Evolutionary conservation across 2,797 vertebrate species (phyloP), one percentile per base, ranked within the genome.

Genomic region (Cryptoblepharus egeriae): DNA sequence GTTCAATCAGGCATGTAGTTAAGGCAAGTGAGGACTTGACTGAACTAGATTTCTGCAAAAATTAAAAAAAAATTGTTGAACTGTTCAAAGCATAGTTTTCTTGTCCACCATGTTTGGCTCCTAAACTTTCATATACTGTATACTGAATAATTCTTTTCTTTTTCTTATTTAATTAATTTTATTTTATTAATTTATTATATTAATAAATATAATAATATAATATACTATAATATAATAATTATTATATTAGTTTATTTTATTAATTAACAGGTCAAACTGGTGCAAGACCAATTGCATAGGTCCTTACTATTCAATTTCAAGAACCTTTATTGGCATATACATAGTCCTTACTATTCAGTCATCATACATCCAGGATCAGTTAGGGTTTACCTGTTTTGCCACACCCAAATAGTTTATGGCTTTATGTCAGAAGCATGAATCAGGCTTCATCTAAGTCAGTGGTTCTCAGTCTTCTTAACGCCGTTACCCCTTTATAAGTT

Each of bases 1-100:
- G 99, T 35, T 99, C 99, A 35, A 91, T 99, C 83, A 96, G 95
- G 82, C 94, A 97, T 60, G 98, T 97, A 79, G 96, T 99, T 64
- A 97, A 96, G 95, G 98, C 98, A 93, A 95, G 97, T 95, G 79
- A 60, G 12, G 15, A n/a, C 30, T 68, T n/a, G 39, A 79, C 12
- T 69, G 22, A 12, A 16, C 60, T 58, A 42, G 1, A 20, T 72
- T 72, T n/a, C 8, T 35, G 28, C 9, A 20, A 49, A 49, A 2
- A 30, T 35, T 81, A 15, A 10, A 11, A 74, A n/a, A n/a, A n/a
- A n/a, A n/a, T n/a, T n/a, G 10, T 2, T 37, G 35, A 12, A 68
- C 8, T 35, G 10, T 24, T 68, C 37, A 37, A 30, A 52, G 49
- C 49, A n/a, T 55, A 32, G 20, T 37, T 32, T 55, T 77, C 45